A percentile compares a stretch with the other conserved stretches of the same genome.
Evolutionary conservation across 2,888 invertebrate species (phyloP).

Genomic region (Endomychus coccineus): DNA sequence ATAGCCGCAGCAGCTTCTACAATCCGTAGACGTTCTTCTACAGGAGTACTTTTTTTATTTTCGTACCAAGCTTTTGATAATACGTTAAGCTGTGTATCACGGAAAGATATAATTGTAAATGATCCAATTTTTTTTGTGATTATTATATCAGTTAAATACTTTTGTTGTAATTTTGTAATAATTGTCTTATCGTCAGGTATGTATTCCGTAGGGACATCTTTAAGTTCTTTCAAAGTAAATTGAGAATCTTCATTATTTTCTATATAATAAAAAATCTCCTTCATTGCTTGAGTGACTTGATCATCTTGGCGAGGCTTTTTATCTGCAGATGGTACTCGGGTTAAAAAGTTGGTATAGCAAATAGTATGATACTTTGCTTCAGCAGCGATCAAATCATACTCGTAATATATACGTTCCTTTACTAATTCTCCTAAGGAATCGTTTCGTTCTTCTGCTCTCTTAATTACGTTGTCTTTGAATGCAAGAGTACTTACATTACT

Average conservation of each 20-base stretch:
- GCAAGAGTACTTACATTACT: constrained; percentile 32
- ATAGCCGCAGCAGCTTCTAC: constrained; percentile 36
- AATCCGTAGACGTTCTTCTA: constrained; percentile 26
- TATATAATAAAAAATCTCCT: constrained; percentile 33
- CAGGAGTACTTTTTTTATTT: constrained; percentile 9
- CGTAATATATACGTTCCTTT: constrained; percentile 21
- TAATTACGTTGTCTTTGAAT: constrained; percentile 35
- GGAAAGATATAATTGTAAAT: constrained; percentile 33
- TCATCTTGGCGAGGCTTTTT: constrained; percentile 32
- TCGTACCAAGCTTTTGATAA: constrained; percentile 20
- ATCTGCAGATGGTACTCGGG: constrained; percentile 25
- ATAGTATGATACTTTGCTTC: constrained; percentile 34
- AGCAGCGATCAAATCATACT: constrained; percentile 24
- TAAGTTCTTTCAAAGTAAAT: constrained; percentile 36
- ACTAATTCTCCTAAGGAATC: constrained; percentile 27
- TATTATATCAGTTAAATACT: constrained; percentile 16
- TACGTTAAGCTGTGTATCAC: constrained; percentile 29
- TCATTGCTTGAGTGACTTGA: constrained; percentile 37
- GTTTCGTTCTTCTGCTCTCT: constrained; percentile 34
- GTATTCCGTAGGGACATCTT: constrained; percentile 29
- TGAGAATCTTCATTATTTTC: constrained; percentile 32
- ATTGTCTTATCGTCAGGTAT: constrained; percentile 33
- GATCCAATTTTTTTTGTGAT: constrained; percentile 22
- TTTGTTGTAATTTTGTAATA: constrained; percentile 28
- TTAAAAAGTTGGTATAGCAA: constrained; percentile 36